Percentiles rank a stretch among this genome's conserved stretches.
Conservation (phyloP, 2,113 vertebrate genomes). For the Rhinogobius similis region DNA sequence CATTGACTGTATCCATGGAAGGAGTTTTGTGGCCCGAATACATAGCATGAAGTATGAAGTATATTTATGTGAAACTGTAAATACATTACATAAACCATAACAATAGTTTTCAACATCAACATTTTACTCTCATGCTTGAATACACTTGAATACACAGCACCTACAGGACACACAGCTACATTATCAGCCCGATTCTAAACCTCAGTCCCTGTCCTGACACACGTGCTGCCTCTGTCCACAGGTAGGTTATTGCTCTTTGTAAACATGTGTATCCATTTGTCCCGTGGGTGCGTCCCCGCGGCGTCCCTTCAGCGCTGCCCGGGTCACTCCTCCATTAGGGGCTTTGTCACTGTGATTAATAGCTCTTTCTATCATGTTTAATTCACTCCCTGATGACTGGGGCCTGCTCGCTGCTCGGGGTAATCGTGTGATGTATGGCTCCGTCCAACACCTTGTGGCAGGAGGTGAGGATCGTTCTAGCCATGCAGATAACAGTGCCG, state of each 20-base stretch:
- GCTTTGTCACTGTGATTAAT: constrained; percentile 99
- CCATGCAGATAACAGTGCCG: constrained; percentile 94
- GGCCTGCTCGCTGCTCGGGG: constrained; percentile 93
- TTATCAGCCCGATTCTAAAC: too few species aligned
- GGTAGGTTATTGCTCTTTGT: constrained; percentile 97
- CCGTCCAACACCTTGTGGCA: constrained; percentile 96
- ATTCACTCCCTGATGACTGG: constrained; percentile 99
- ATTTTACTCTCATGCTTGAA: too few species aligned
- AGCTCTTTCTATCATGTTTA: constrained; percentile 99
- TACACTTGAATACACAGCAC: too few species aligned
- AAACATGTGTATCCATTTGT: constrained; percentile 99
- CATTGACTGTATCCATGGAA: too few species aligned
- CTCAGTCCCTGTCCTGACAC: constrained; percentile 4
- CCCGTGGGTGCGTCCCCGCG: constrained; percentile 86
- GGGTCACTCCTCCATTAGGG: constrained; percentile 99
- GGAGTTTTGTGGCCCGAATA: too few species aligned
- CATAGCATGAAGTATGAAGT: too few species aligned
- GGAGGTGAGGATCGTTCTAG: constrained; percentile 98
- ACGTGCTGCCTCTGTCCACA: constrained; percentile 80
- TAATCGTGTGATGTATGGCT: constrained; percentile 99
- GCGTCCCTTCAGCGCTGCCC: constrained; percentile 86
- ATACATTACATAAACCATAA: too few species aligned
- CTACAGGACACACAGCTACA: too few species aligned
- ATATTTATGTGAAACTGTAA: too few species aligned
- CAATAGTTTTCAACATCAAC: too few species aligned